A percentile compares a stretch with the other conserved stretches of the same genome.
Evolutionary conservation across 2,888 invertebrate species (phyloP).

Genomic region (Exocentrus adspersus): DNA sequence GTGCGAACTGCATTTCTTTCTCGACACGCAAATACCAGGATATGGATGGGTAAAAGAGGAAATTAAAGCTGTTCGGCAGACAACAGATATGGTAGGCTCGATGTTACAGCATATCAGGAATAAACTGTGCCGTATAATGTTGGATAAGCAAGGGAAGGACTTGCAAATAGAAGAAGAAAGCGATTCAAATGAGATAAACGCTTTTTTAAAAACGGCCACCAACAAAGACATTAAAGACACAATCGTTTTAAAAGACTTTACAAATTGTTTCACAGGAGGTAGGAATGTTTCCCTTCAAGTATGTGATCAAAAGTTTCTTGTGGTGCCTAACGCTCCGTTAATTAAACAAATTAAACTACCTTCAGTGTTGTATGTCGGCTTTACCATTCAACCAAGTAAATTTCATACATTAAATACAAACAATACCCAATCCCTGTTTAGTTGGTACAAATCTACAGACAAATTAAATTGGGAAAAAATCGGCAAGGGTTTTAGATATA

Average conservation of each 20-base stretch:
- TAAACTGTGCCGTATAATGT: conserved; percentile 34
- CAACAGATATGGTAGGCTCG: conserved; percentile 35
- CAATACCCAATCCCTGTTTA: conserved; percentile 68
- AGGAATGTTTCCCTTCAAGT: conserved; percentile 34
- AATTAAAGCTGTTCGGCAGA: conserved; percentile 34
- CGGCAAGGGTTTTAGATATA: conserved; percentile 69
- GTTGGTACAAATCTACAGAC: conserved; percentile 73
- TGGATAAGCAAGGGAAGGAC: conserved; percentile 7
- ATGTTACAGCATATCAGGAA: conserved; percentile 39
- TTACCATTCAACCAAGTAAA: conserved; percentile 77
- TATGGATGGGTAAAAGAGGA: conserved; percentile 31
- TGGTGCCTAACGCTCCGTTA: conserved; percentile 80
- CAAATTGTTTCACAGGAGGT: not conserved
- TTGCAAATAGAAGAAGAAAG: not conserved
- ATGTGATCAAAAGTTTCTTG: conserved; percentile 68
- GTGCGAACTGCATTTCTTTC: conserved; percentile 38
- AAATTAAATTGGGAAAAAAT: conserved; percentile 69
- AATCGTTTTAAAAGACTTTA: conserved; percentile 27
- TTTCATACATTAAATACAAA: conserved; percentile 72
- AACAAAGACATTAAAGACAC: conserved; percentile 18
- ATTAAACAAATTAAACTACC: conserved; percentile 73
- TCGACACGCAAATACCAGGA: conserved; percentile 27
- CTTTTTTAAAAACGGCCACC: conserved; percentile 20
- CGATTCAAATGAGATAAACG: conserved; percentile 11
- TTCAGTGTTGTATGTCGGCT: conserved; percentile 75